Evolutionary conservation across 2,797 vertebrate genomes (phyloP).

Genomic region (Cuculus canorus): DNA sequence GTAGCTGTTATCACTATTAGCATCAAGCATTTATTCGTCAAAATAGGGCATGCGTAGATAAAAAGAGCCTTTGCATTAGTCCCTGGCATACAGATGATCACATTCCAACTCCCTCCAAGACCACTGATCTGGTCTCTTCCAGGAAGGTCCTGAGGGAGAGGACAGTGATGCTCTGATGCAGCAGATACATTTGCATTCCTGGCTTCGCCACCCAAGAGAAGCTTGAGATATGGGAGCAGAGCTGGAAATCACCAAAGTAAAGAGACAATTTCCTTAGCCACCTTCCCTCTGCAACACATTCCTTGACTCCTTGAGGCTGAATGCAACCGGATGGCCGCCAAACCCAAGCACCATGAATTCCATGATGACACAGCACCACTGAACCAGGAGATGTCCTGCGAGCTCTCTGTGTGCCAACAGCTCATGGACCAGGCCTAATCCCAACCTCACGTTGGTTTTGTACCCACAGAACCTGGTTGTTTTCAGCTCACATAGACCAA

Average conservation of each 20-base stretch:
- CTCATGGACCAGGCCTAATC: neutral
- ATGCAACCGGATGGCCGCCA: fast-evolving
- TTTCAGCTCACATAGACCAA: neutral
- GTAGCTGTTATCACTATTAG: neutral
- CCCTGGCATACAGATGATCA: neutral
- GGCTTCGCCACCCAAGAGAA: neutral
- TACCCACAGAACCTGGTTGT: neutral
- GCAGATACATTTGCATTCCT: neutral
- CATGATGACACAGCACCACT: neutral
- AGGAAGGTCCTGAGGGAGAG: neutral
- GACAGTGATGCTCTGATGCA: fast-evolving
- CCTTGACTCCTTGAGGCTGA: neutral
- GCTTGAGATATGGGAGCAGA: neutral
- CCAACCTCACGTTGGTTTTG: fast-evolving
- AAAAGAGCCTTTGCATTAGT: neutral
- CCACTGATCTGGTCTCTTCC: neutral
- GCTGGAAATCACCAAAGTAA: neutral
- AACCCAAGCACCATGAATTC: fast-evolving
- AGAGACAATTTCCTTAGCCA: neutral
- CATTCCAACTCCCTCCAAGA: neutral
- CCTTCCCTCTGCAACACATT: neutral
- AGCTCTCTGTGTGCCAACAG: neutral
- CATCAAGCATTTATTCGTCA: neutral
- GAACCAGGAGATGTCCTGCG: fast-evolving
- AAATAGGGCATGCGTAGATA: neutral